Percentiles rank a stretch among this genome's conserved stretches.
Evolutionary conservation across 2,888 invertebrate genomes (phyloP).

Genomic region (Ypsolopha scabrella): DNA sequence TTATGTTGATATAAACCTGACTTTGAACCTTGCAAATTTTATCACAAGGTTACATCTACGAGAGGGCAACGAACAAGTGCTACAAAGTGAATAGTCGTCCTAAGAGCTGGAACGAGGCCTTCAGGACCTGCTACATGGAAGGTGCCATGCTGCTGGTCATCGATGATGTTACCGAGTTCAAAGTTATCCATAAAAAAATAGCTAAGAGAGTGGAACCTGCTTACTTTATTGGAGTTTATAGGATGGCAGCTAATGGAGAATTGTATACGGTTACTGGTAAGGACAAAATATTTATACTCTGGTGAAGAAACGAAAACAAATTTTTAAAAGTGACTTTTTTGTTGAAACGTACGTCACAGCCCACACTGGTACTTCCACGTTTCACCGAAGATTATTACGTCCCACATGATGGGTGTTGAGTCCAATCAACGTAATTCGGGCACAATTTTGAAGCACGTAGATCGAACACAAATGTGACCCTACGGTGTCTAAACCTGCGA

Average conservation of each 20-base stretch:
- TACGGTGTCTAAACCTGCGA: too few relatives aligned
- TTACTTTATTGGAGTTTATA: slow-evolving; percentile 7
- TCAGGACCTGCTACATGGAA: slow-evolving; percentile 22
- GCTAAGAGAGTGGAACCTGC: neutral
- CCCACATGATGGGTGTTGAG: too few relatives aligned
- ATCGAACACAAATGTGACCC: too few relatives aligned
- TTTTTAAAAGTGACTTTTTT: too few relatives aligned
- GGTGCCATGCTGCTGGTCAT: slow-evolving; percentile 6
- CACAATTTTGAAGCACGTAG: too few relatives aligned
- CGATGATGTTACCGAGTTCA: neutral
- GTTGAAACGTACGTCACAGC: too few relatives aligned
- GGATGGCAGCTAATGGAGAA: neutral
- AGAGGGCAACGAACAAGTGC: slow-evolving; percentile 3
- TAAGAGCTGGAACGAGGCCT: slow-evolving; percentile 19
- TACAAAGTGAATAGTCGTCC: slow-evolving; percentile 19
- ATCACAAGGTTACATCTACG: neutral
- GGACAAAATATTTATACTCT: neutral
- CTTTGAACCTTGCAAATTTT: neutral
- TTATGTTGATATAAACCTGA: too few relatives aligned
- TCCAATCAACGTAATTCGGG: too few relatives aligned
- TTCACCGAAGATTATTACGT: too few relatives aligned
- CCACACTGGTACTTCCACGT: too few relatives aligned
- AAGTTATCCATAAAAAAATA: neutral
- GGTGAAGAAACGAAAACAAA: too few relatives aligned
- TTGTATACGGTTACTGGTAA: slow-evolving; percentile 10